Evolutionary conservation across 2,888 invertebrate species (phyloP).

Genomic region (Andrena fulva): DNA sequence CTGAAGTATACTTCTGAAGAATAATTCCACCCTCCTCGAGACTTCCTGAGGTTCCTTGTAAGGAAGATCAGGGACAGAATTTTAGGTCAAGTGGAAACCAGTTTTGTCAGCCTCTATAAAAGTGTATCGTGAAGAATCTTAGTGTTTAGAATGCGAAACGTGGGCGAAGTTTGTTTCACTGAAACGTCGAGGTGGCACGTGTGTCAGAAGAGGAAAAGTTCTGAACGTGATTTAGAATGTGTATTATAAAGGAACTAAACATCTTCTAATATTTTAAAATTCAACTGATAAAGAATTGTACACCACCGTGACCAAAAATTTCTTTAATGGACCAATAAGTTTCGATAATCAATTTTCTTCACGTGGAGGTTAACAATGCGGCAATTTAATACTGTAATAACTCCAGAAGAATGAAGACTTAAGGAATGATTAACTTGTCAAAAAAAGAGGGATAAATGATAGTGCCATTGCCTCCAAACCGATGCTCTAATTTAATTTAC

Average conservation of each 20-base stretch:
- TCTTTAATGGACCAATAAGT: too few species aligned
- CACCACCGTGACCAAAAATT: too few species aligned
- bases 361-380: too few species aligned
- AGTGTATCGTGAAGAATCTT: slow-evolving; percentile 19
- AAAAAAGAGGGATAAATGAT: background rate
- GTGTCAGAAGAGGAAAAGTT: slow-evolving; percentile 18
- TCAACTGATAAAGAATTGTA: too few species aligned
- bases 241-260: background rate
- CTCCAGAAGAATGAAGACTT: background rate
- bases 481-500: background rate
- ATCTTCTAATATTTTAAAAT: too few species aligned
- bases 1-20: background rate
- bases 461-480: slow-evolving; percentile 1
- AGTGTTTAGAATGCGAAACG: slow-evolving; percentile 48
- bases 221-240: background rate
- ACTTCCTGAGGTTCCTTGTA: slow-evolving; percentile 3
- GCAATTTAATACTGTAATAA: background rate
- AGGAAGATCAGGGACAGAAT: slow-evolving; percentile 22
- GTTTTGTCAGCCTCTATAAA: slow-evolving; percentile 22
- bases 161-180: slow-evolving; percentile 55
- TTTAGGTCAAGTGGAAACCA: slow-evolving; percentile 35
- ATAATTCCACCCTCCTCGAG: background rate
- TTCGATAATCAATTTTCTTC: too few species aligned
- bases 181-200: slow-evolving; percentile 13
- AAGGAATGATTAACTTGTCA: background rate